phyloP scores from a whole-genome alignment of 2,888 invertebrate species.

The Drosophila kanekoi region DNA sequence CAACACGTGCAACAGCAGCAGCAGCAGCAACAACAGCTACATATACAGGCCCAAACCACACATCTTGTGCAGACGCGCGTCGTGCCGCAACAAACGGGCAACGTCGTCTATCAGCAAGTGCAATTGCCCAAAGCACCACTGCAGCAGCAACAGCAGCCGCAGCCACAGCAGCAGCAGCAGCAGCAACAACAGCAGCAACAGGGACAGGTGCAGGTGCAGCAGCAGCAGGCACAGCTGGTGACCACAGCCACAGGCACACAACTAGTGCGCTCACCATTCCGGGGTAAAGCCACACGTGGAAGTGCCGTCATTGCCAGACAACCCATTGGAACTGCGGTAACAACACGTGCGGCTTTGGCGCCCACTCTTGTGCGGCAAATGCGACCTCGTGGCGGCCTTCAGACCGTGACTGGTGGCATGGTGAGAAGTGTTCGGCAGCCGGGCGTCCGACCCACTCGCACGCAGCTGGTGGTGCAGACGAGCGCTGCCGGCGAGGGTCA shows the following conservation, averaged over 20 bases:
- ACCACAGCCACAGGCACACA: constrained; percentile 56
- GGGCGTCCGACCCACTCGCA: constrained; percentile 52
- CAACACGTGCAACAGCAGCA: constrained; percentile 65
- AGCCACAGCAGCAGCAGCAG: constrained; percentile 35
- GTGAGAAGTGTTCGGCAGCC: constrained; percentile 60
- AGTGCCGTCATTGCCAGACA: constrained; percentile 56
- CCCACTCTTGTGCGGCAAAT: constrained; percentile 65
- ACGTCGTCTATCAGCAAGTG: constrained; percentile 82
- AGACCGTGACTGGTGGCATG: constrained; percentile 39
- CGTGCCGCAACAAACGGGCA: constrained; percentile 66
- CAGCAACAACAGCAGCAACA: constrained; percentile 38
- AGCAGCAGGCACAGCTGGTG: constrained; percentile 66
- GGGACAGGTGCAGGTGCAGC: constrained; percentile 42
- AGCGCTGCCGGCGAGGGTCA: constrained; percentile 51
- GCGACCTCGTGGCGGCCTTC: constrained; percentile 52
- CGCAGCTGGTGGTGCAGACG: constrained; percentile 63
- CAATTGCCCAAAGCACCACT: constrained; percentile 68
- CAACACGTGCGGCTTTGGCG: constrained; percentile 56
- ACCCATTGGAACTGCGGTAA: constrained; percentile 53
- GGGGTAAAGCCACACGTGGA: constrained; percentile 59
- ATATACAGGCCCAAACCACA: constrained; percentile 72
- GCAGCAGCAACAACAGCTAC: constrained; percentile 68
- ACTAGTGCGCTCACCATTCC: constrained; percentile 57
- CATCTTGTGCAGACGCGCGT: constrained; percentile 80
- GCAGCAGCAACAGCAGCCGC: constrained; percentile 49